Evolutionary conservation across 2,113 vertebrate genomes (phyloP), one percentile per base, ranked within the genome.

Genomic region (Sylvia atricapilla): DNA sequence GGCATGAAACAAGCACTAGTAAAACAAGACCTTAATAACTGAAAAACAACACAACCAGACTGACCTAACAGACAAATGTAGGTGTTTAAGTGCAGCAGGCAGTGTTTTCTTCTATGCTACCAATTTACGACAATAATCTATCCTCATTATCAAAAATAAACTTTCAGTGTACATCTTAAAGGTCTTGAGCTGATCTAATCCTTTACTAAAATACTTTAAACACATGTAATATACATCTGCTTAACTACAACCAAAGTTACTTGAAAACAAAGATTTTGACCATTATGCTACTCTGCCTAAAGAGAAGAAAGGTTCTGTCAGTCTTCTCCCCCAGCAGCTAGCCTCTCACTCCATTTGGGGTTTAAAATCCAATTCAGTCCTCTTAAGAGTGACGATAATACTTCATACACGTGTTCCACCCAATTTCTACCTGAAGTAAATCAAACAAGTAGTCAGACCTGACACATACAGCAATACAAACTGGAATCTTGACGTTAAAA

Each of bases 371-470:
- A 6, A 64, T 53, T 80, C 25, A 49, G 49, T 25, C 21, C 67
- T 88, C 58, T 66, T 80, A 83, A 77, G 10, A 82, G 46, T 39
- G 44, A 70, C 55, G 20, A 15, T 39, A 97, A 28, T 86, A 77
- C 43, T 77, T 83, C 47, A 84, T 41, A 50, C 56, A 72, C 3
- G 4, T 68, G 47, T 59, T 37, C 49, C 28, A 91, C 28, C 10
- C 46, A 53, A 4, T 56, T 92, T 91, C 84, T 73, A 69, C 44
- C 53, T 53, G 86, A 94, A 95, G 72, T 73, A 94, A 89, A 92
- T 87, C 62, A 87, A 81, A 74, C 10, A 77, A 55, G 31, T 58
- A 76, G 46, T 64, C 73, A 84, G 58, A 91, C 24, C 47, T 66
- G 35, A 92, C 2, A 1, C 13, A 17, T 55, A 74, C 17, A 76